Conservation (phyloP, 2,113 vertebrate genomes). For the Cranoglanis bouderius region DNA sequence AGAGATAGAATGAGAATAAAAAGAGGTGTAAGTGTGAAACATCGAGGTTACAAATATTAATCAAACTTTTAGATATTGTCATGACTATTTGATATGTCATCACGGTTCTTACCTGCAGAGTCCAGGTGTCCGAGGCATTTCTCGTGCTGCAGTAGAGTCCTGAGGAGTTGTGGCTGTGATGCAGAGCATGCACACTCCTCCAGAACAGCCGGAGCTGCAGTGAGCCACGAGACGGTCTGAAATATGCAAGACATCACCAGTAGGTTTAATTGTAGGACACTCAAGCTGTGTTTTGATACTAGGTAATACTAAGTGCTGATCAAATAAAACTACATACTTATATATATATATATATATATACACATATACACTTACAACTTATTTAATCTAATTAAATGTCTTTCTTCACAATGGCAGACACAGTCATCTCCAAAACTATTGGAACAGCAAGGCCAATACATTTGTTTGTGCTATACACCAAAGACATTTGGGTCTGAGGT, state of each 20-base stretch:
- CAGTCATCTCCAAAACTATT: too few species aligned
- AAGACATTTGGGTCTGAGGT: too few species aligned
- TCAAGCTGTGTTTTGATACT: background rate
- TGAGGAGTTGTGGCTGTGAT: slow-evolving; percentile 71
- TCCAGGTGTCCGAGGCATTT: slow-evolving; percentile 68
- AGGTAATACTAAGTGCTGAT: background rate
- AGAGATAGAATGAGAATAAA: background rate
- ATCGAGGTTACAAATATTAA: background rate
- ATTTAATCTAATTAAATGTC: too few species aligned
- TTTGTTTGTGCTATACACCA: too few species aligned
- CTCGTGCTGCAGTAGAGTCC: slow-evolving; percentile 70
- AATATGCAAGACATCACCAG: slow-evolving; percentile 2
- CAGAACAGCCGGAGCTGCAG: slow-evolving; percentile 64
- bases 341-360: too few species aligned
- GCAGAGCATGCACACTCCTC: slow-evolving; percentile 70
- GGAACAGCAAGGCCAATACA: too few species aligned
- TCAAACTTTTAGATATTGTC: background rate
- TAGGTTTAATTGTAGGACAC: background rate
- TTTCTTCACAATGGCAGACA: background rate
- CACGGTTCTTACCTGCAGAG: slow-evolving; percentile 57
- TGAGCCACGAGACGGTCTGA: slow-evolving; percentile 75
- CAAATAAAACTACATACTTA: background rate
- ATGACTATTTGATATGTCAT: background rate
- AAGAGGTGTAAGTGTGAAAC: background rate
- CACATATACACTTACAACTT: too few species aligned